These are phyloP conservation scores for Pygocentrus nattereri DNA, from an alignment of 2,797 vertebrate genomes.

Conservation along the genomic window DNA sequence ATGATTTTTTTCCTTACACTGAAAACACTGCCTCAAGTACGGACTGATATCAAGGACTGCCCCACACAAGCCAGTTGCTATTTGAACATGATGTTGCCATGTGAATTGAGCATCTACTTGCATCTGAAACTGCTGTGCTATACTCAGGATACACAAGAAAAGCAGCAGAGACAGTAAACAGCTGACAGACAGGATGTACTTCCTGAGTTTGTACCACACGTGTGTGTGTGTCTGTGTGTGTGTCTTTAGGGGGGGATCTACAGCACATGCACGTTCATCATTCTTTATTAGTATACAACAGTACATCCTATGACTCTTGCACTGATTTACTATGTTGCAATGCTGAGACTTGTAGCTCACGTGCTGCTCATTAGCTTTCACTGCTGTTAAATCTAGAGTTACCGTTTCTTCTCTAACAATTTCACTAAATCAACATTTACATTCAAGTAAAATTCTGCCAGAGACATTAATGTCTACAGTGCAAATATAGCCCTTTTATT, in stretches of 20 bases:
- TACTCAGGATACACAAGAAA: background rate
- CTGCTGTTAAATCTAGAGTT: too few relatives aligned
- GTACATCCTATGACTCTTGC: background rate
- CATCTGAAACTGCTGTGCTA: background rate
- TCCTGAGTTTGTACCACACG: constrained; percentile 35
- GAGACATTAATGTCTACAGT: too few relatives aligned
- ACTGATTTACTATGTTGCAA: background rate
- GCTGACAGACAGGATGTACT: constrained; percentile 52
- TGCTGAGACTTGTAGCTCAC: too few relatives aligned
- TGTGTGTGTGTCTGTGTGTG: constrained; percentile 5
- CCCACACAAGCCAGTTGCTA: too few relatives aligned
- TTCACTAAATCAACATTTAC: too few relatives aligned
- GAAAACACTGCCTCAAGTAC: too few relatives aligned
- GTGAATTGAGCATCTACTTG: background rate
- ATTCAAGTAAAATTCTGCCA: too few relatives aligned
- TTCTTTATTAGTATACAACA: background rate
- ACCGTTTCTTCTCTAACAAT: too few relatives aligned
- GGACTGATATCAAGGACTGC: too few relatives aligned
- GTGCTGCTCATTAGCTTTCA: background rate
- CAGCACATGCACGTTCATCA: background rate
- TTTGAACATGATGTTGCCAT: background rate
- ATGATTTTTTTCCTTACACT: too few relatives aligned
- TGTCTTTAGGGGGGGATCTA: background rate
- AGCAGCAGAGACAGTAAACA: constrained; percentile 27
- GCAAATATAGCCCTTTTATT: too few relatives aligned